Evolutionary conservation across 2,888 invertebrate genomes (phyloP).

Genomic region (Parnassius orleans): DNA sequence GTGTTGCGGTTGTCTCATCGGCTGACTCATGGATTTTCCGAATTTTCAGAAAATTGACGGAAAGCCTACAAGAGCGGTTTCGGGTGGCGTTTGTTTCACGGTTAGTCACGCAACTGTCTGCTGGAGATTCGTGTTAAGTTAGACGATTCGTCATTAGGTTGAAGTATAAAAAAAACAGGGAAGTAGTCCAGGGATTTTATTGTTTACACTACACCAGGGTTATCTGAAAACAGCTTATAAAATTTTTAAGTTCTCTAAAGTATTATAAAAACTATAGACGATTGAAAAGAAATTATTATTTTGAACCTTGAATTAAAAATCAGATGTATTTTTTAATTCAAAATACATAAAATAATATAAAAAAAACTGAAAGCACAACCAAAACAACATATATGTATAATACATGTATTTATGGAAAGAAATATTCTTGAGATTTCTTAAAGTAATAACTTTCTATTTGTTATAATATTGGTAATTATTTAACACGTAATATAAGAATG

Average conservation of each 20-base stretch:
- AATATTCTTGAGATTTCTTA: too few relatives aligned
- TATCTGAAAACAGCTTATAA: conserved; percentile 4
- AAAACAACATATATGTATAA: too few relatives aligned
- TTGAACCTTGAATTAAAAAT: too few relatives aligned
- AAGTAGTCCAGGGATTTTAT: conserved; percentile 1
- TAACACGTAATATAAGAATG: conserved; percentile 31
- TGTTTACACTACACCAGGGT: conserved; percentile 7
- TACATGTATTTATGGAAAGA: too few relatives aligned
- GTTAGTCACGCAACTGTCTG: conserved; percentile 68
- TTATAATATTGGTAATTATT: conserved; percentile 18
- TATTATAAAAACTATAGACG: too few relatives aligned
- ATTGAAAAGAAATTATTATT: too few relatives aligned
- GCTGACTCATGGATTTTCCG: conserved; percentile 74
- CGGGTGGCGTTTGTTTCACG: conserved; percentile 45
- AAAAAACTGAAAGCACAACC: too few relatives aligned
- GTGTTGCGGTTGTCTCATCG: conserved; percentile 45
- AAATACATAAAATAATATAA: too few relatives aligned
- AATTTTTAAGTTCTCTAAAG: background rate
- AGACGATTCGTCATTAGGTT: conserved; percentile 23
- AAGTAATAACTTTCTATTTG: too few relatives aligned
- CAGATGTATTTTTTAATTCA: too few relatives aligned
- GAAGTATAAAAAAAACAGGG: conserved; percentile 8
- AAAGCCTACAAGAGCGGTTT: conserved; percentile 68
- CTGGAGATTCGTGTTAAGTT: conserved; percentile 32
- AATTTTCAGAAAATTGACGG: conserved; percentile 57